These are phyloP conservation scores for Nephrocerus scutellatus DNA, from an alignment of 2,888 invertebrate genomes.

Conservation along the genomic window DNA sequence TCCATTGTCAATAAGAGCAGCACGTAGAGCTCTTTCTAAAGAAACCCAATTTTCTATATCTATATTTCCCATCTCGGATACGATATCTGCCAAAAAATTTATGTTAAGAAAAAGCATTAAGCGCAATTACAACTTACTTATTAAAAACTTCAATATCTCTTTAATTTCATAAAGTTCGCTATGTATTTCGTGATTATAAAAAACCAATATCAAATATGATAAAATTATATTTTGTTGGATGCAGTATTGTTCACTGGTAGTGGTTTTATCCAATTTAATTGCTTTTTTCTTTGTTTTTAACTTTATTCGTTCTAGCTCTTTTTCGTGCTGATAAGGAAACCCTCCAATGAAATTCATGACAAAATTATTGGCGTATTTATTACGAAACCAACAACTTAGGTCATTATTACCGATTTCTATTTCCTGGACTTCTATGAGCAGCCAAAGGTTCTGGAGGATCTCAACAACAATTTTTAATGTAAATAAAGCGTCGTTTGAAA, in stretches of 20 bases:
- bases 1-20: slow-evolving; percentile 32
- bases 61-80: slow-evolving; percentile 16
- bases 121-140: slow-evolving; percentile 21
- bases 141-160: slow-evolving; percentile 19
- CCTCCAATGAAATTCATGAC: slow-evolving; percentile 51
- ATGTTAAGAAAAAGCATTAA: too few species aligned
- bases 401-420: slow-evolving; percentile 37
- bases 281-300: slow-evolving; percentile 42
- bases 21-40: slow-evolving; percentile 32
- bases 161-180: slow-evolving; percentile 15
- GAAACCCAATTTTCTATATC: slow-evolving; percentile 26
- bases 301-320: slow-evolving; percentile 33
- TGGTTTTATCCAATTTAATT: too few species aligned
- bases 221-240: slow-evolving; percentile 52
- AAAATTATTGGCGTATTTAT: slow-evolving; percentile 52
- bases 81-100: slow-evolving; percentile 16
- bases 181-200: slow-evolving; percentile 29
- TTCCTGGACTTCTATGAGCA: slow-evolving; percentile 44
- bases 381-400: slow-evolving; percentile 50
- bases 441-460: slow-evolving; percentile 58
- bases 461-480: slow-evolving; percentile 58
- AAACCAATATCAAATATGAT: slow-evolving; percentile 50
- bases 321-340: slow-evolving; percentile 39
- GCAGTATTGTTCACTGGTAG: slow-evolving; percentile 43
- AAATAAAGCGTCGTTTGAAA: slow-evolving; percentile 58